phyloP scores from a whole-genome alignment of 2,888 invertebrate species.

The Drosophila fulvimacula region DNA sequence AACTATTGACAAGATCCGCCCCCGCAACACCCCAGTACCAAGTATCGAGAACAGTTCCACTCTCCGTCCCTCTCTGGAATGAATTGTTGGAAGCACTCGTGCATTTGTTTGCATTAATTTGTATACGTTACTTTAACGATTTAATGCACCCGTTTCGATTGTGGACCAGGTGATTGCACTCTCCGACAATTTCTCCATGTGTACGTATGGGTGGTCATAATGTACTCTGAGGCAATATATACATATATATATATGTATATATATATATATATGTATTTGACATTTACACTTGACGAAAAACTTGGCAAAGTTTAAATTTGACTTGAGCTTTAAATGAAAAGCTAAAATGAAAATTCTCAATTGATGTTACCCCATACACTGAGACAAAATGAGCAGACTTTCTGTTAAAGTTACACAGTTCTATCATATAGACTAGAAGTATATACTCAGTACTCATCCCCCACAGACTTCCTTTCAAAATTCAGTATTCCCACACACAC shows the following conservation, averaged over 20 bases:
- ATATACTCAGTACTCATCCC: neutral
- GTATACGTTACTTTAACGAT: slow-evolving; percentile 76
- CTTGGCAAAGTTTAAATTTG: no score
- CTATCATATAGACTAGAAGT: no score
- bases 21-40: neutral
- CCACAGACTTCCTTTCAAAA: neutral
- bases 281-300: slow-evolving; percentile 3
- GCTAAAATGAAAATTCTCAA: neutral
- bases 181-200: slow-evolving; percentile 17
- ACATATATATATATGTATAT: slow-evolving; percentile 2
- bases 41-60: neutral
- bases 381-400: neutral
- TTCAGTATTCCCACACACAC: neutral
- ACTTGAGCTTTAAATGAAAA: neutral
- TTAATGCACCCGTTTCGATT: slow-evolving; percentile 67
- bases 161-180: slow-evolving; percentile 70
- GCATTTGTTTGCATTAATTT: slow-evolving; percentile 79
- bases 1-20: slow-evolving; percentile 73
- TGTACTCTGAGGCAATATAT: neutral
- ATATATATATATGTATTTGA: slow-evolving; percentile 2
- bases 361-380: neutral
- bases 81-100: slow-evolving; percentile 48
- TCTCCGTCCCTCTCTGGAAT: neutral
- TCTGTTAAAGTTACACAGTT: neutral
- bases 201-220: slow-evolving; percentile 41